Percentiles rank a stretch among this genome's conserved stretches.
Evolutionary conservation across 2,888 invertebrate genomes (phyloP).

Genomic region (Acanthopleura granulata): DNA sequence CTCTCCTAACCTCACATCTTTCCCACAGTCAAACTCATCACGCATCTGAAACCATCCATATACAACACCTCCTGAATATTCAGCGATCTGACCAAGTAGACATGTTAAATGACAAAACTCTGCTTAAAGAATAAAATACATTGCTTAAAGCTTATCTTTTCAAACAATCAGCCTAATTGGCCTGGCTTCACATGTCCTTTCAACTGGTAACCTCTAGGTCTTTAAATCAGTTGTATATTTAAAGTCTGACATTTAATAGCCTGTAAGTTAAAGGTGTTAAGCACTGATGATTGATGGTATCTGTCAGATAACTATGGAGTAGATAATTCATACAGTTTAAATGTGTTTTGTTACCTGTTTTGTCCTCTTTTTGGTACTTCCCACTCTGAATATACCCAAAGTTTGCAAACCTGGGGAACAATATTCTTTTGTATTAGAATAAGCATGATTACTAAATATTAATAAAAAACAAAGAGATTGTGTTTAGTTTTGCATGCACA

Average conservation of each 20-base stretch:
- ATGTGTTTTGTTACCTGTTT: slow-evolving; percentile 78
- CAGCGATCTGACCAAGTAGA: neutral
- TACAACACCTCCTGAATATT: slow-evolving; percentile 2
- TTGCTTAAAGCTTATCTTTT: too few species aligned
- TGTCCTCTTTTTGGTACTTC: slow-evolving; percentile 91
- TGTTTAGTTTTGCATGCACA: too few species aligned
- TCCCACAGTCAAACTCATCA: slow-evolving; percentile 89
- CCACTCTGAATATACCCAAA: slow-evolving; percentile 91
- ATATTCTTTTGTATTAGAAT: too few species aligned
- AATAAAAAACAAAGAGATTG: too few species aligned
- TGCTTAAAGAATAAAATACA: neutral
- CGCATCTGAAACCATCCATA: slow-evolving; percentile 76
- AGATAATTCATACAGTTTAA: too few species aligned
- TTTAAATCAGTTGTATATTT: neutral
- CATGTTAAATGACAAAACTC: neutral
- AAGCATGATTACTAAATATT: too few species aligned
- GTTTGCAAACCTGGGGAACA: slow-evolving; percentile 76
- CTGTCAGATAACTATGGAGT: too few species aligned
- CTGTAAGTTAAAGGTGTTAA: neutral
- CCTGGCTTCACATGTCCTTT: neutral
- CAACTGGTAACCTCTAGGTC: neutral
- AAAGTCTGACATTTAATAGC: neutral
- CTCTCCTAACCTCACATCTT: slow-evolving; percentile 75
- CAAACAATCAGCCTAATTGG: neutral
- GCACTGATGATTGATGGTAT: too few species aligned